Evolutionary conservation across 1,140 invertebrate genomes (phyloP), one percentile per base, ranked within the genome.

Genomic region (Drosophila nigrodunni): DNA sequence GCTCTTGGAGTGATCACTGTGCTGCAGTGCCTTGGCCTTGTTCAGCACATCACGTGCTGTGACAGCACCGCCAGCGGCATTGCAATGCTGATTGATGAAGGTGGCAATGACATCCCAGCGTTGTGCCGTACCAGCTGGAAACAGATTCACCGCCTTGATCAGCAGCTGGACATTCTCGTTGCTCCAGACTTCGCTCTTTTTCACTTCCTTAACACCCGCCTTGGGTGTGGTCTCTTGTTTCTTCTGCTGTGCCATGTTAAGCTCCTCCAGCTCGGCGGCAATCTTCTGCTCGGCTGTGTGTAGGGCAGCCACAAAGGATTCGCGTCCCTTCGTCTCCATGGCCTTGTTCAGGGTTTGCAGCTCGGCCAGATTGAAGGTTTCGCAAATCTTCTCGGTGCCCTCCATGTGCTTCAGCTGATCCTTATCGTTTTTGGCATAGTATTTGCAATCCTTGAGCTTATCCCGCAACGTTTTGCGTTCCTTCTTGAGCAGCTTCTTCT

Each of bases 81-180:
- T 35, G 91, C 11, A 94, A 94, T 99, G 98, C 91, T 99, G 98
- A 91, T 98, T 98, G 11, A 99, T 96, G 92, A 98, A 99, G 90
- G 98, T 97, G 0, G 98, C 97, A 2, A 99, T 97, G 0, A 98
- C 97, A 68, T 99, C 98, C 98, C 98, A 99, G 78, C 98, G 94
- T 90, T 98, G 97, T 92, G 96, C 97, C 0, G 98, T 99, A 11
- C 98, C 98, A 46, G 98, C 98, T 0, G 98, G 98, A 92, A 99
- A 99, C 2, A 99, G 91, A 93, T 99, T 99, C 0, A 99, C 98
- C 39, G 97, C 98, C 93, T 99, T 99, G 15, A 99, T 98, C 1
- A 99, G 94, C 13, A 98, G 92, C 79, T 98, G 96, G 0, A 98
- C 93, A 78, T 95, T 94, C 82, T 99, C 98, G 60, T 95, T 94